Conservation (phyloP, 2,797 vertebrate species). For the Cacajao melanocephalus region DNA sequence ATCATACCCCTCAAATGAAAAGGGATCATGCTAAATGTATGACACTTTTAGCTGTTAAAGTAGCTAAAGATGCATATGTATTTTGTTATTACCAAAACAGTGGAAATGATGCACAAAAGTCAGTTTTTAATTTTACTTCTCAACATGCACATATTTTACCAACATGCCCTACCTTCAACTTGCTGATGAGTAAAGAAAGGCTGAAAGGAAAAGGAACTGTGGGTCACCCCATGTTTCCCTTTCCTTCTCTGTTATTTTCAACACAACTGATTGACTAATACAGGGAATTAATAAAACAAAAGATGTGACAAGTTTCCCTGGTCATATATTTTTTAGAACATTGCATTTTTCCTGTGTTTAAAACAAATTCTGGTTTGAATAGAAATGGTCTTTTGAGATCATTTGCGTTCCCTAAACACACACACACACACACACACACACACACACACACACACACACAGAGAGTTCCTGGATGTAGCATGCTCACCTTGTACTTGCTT, state of each 20-base stretch:
- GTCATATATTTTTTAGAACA: neutral
- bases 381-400: neutral
- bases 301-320: neutral
- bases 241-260: neutral
- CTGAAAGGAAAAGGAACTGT: neutral
- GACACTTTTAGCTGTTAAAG: slow-evolving; percentile 10
- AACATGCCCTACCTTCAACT: neutral
- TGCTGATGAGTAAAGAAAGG: neutral
- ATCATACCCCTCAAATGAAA: neutral
- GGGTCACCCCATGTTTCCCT: neutral
- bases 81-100: neutral
- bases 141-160: neutral
- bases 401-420: neutral
- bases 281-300: neutral
- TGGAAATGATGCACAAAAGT: neutral
- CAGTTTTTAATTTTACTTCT: neutral
- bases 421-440: too few relatives aligned
- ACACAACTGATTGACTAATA: neutral
- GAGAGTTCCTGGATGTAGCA: neutral
- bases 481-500: neutral
- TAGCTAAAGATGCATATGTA: neutral
- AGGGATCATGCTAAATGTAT: neutral
- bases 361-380: neutral
- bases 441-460: too few relatives aligned
- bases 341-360: neutral